phyloP scores from a whole-genome alignment of 23 tunicate genomes.

The Trididemnum nubilum region DNA sequence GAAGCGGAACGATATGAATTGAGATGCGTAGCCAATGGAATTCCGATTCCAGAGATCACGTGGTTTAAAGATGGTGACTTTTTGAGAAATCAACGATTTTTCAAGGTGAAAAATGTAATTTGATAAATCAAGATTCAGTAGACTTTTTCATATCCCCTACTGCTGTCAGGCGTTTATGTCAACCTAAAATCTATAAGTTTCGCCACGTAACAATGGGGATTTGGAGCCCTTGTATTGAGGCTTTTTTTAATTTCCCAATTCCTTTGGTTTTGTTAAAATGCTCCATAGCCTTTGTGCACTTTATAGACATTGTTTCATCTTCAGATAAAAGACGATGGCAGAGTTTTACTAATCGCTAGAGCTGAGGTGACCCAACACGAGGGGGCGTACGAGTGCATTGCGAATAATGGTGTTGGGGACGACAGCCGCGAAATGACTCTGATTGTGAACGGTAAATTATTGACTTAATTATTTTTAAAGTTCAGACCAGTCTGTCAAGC shows the following conservation, averaged over 20 bases:
- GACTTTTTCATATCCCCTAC: no score
- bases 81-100: not conserved
- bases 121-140: no score
- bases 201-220: no score
- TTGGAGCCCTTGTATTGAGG: no score
- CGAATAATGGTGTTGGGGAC: conserved; percentile 71
- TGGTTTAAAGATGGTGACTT: conserved; percentile 82
- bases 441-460: conserved; percentile 59
- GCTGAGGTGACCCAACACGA: conserved; percentile 74
- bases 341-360: conserved; percentile 40
- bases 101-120: not conserved
- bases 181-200: no score
- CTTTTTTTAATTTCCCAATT: no score
- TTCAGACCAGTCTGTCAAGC: not conserved
- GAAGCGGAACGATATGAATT: conserved; percentile 62
- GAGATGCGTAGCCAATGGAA: conserved; percentile 81
- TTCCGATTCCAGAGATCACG: conserved; percentile 83
- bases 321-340: conserved; percentile 58
- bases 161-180: no score
- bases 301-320: no score
- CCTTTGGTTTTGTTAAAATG: no score
- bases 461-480: no score
- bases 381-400: conserved; percentile 79
- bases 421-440: conserved; percentile 64
- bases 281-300: no score